A percentile compares a stretch with the other conserved stretches of the same genome.
These are phyloP conservation scores for Plagiodera versicolora DNA, from an alignment of 2,888 invertebrate species.

Conservation along the genomic window DNA sequence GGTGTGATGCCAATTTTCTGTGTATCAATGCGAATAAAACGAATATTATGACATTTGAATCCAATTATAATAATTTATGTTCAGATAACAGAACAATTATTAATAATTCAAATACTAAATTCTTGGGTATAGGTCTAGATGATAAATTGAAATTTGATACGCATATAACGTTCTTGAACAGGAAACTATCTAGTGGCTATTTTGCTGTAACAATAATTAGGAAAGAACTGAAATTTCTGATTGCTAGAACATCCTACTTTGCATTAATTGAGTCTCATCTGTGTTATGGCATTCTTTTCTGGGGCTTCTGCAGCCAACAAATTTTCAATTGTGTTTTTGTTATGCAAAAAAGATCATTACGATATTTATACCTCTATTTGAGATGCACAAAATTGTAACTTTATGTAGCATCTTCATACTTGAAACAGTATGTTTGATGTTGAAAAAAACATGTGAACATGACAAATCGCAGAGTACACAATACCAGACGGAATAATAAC, in stretches of 20 bases:
- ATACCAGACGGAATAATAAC: background rate
- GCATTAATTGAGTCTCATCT: background rate
- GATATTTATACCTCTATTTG: background rate
- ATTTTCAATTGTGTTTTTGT: background rate
- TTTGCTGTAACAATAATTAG: background rate
- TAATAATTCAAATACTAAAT: background rate
- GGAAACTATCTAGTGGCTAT: background rate
- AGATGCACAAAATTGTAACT: background rate
- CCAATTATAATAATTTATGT: background rate
- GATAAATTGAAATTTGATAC: background rate
- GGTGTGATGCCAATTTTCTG: background rate
- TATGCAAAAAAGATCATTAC: background rate
- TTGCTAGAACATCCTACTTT: background rate
- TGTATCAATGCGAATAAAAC: background rate
- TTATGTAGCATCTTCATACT: background rate
- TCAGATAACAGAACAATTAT: background rate
- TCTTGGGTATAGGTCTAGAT: background rate
- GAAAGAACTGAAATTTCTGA: background rate
- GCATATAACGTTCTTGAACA: constrained; percentile 3
- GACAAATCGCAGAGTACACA: background rate
- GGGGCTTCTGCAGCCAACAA: background rate
- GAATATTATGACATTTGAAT: background rate
- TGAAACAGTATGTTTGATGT: background rate
- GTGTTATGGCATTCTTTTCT: background rate
- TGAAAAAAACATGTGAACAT: background rate